These are phyloP conservation scores for Murina feae DNA, from an alignment of 2,113 vertebrate species.

Conservation along the genomic window DNA sequence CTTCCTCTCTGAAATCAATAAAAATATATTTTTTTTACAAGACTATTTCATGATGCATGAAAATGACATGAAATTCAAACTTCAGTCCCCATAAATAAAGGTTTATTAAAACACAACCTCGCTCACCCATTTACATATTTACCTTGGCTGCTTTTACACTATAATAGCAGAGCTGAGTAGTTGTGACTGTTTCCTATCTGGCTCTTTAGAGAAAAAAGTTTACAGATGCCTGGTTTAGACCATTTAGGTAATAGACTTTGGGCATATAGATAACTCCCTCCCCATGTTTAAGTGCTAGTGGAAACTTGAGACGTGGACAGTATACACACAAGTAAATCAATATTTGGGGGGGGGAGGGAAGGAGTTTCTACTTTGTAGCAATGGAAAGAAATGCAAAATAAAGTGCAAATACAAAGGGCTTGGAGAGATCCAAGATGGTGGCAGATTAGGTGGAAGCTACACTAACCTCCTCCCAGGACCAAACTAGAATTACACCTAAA, in stretches of 20 bases:
- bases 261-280: not conserved
- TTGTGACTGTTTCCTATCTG: not conserved
- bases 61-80: not conserved
- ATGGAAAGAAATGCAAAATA: not conserved
- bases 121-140: not conserved
- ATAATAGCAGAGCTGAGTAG: not conserved
- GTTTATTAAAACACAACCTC: not conserved
- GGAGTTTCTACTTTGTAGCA: not conserved
- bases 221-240: not conserved
- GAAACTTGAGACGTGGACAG: not conserved
- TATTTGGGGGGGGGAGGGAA: not conserved
- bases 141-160: not conserved
- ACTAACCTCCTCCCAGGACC: no score
- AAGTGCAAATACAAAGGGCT: not conserved
- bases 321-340: not conserved
- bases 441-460: no score
- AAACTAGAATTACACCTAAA: no score
- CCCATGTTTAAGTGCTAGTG: not conserved
- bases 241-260: not conserved
- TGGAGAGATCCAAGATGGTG: no score
- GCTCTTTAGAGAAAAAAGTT: slow-evolving; percentile 2
- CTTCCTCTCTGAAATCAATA: no score
- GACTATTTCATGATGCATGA: not conserved
- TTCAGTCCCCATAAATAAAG: not conserved
- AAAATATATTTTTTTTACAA: not conserved